A percentile compares a stretch with the other conserved stretches of the same genome.
Conservation (phyloP, 2,888 invertebrate species). For the Euclidia mi region DNA sequence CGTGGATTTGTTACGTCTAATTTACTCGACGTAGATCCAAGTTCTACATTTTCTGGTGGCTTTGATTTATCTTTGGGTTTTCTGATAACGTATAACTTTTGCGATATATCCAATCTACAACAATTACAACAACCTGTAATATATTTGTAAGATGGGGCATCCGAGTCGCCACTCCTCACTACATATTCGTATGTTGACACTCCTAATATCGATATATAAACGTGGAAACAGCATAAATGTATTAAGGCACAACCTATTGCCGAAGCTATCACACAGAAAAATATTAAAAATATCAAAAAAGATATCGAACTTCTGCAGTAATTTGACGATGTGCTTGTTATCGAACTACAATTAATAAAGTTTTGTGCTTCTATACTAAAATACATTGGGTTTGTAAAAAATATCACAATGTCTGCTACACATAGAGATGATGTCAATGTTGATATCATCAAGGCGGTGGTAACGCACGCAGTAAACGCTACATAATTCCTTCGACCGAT, state of each 20-base stretch:
- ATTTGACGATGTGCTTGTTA: constrained; percentile 51
- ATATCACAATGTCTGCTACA: constrained; percentile 92
- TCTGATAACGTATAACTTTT: constrained; percentile 48
- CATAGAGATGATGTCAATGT: constrained; percentile 92
- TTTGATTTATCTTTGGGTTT: constrained; percentile 45
- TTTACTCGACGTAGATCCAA: constrained; percentile 44
- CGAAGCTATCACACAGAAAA: constrained; percentile 93
- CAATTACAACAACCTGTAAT: constrained; percentile 58
- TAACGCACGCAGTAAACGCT: constrained; percentile 94
- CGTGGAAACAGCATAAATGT: constrained; percentile 96
- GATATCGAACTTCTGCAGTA: constrained; percentile 76
- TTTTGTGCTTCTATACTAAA: constrained; percentile 89
- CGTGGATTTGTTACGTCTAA: constrained; percentile 47
- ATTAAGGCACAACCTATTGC: constrained; percentile 94
- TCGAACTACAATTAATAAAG: constrained; percentile 73
- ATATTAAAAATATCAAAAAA: constrained; percentile 81
- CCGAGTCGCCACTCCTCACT: constrained; percentile 68
- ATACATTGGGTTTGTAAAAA: constrained; percentile 91
- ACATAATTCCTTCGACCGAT: constrained; percentile 97
- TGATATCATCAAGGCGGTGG: constrained; percentile 94
- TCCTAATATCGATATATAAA: constrained; percentile 95
- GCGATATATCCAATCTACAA: constrained; percentile 60
- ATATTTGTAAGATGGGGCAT: constrained; percentile 56
- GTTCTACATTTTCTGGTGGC: constrained; percentile 37
- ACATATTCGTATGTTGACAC: constrained; percentile 98